Evolutionary conservation across 2,113 vertebrate species (phyloP).

Genomic region (Megaceryle torquata): DNA sequence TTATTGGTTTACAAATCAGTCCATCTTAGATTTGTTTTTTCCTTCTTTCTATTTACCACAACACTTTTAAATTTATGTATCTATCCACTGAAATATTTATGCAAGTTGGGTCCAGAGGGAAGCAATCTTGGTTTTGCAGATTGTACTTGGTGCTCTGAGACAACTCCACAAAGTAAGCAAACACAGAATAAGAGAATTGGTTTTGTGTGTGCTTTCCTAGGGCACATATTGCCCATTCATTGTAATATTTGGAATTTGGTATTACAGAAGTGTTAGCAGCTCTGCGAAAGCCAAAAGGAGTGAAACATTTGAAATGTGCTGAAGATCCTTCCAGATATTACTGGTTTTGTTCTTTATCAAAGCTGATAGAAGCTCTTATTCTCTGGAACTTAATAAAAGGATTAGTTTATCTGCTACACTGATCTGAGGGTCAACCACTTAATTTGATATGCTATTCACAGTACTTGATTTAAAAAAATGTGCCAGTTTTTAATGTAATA

Average conservation of each 20-base stretch:
- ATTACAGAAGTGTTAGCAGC: neutral
- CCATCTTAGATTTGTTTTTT: neutral
- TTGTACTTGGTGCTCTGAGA: constrained; percentile 52
- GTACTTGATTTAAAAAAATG: constrained; percentile 26
- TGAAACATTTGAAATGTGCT: neutral
- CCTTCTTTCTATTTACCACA: constrained; percentile 22
- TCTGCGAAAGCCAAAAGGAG: neutral
- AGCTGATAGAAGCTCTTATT: neutral
- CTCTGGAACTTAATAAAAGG: constrained; percentile 26
- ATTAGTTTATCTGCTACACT: constrained; percentile 26
- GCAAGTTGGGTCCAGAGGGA: constrained; percentile 39
- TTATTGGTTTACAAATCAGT: constrained; percentile 57
- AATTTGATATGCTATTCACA: constrained; percentile 25
- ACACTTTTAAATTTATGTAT: constrained; percentile 6
- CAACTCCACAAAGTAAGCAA: constrained; percentile 15
- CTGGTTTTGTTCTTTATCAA: constrained; percentile 8
- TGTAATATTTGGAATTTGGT: constrained; percentile 23
- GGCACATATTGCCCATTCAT: neutral
- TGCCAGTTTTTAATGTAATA: neutral
- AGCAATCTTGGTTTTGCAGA: constrained; percentile 56
- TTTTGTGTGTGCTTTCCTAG: constrained; percentile 16
- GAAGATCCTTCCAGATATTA: constrained; percentile 14
- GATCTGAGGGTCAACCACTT: constrained; percentile 51
- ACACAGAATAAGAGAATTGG: constrained; percentile 58
- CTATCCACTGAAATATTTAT: constrained; percentile 60